phyloP scores from a whole-genome alignment of 37 sponge, comb jelly and placozoan species.

The Diacarnus erythraeanus region DNA sequence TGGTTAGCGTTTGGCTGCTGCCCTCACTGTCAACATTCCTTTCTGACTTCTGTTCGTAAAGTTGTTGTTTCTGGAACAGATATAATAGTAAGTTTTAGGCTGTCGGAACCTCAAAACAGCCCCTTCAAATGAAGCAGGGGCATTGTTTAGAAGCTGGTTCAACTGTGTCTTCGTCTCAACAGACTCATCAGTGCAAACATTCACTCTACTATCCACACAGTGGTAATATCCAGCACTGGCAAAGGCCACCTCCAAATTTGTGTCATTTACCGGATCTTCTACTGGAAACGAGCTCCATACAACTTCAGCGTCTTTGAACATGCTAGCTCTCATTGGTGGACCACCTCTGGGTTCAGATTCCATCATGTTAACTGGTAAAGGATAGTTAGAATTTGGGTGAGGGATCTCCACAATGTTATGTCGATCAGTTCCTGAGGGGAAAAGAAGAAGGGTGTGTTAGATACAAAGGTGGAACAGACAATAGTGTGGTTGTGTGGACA shows the following conservation, averaged over 20 bases:
- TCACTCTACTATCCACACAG: slow-evolving; percentile 21
- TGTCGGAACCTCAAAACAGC: slow-evolving; percentile 69
- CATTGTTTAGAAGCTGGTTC: slow-evolving; percentile 89
- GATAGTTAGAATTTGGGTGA: slow-evolving; percentile 80
- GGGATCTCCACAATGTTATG: slow-evolving; percentile 81
- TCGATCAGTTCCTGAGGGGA: slow-evolving; percentile 86
- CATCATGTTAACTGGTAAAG: too few relatives aligned
- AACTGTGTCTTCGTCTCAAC: slow-evolving; percentile 49
- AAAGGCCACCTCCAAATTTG: slow-evolving; percentile 65
- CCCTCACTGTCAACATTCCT: slow-evolving; percentile 67
- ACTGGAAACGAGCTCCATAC: slow-evolving; percentile 44
- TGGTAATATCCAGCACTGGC: slow-evolving; percentile 84
- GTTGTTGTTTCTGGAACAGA: slow-evolving; percentile 97
- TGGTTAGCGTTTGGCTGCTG: neutral
- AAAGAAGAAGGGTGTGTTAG: slow-evolving; percentile 16
- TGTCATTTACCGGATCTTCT: neutral
- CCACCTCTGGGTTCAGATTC: too few relatives aligned
- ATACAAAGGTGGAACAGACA: neutral
- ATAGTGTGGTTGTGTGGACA: slow-evolving; percentile 16
- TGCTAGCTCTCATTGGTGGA: neutral
- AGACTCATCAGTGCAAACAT: slow-evolving; percentile 41
- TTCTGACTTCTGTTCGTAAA: slow-evolving; percentile 99
- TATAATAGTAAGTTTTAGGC: slow-evolving; percentile 78
- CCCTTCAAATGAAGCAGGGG: slow-evolving; percentile 87
- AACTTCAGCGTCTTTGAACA: slow-evolving; percentile 73